A percentile compares a stretch with the other conserved stretches of the same genome.
Conservation (phyloP, 2,888 invertebrate genomes). For the Autographa pulchrina region DNA sequence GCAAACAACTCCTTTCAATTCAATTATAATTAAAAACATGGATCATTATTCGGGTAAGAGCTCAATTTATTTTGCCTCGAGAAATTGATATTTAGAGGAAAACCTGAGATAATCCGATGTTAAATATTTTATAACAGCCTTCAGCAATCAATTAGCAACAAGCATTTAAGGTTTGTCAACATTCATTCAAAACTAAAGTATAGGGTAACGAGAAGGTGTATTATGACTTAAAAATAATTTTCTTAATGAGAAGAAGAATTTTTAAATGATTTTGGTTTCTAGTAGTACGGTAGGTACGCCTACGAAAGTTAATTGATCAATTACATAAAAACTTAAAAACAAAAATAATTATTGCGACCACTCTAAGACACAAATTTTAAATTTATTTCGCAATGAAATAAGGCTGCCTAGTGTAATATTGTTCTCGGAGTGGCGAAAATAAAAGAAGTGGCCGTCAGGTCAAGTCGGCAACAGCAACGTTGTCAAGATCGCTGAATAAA, state of each 20-base stretch:
- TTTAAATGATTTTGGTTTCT: not conserved
- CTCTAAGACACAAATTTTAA: not conserved
- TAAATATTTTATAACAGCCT: not conserved
- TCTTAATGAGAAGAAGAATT: not conserved
- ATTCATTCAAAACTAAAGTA: not conserved
- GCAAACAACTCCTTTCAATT: not conserved
- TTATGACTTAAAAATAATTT: not conserved
- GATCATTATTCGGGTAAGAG: not conserved
- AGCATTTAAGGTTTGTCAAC: too few species aligned
- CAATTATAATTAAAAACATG: slow-evolving; percentile 1
- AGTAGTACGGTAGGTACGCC: not conserved
- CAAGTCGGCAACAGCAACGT: slow-evolving; percentile 1
- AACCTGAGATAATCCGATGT: not conserved
- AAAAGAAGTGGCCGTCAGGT: not conserved
- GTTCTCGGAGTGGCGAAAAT: not conserved
- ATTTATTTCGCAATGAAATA: not conserved
- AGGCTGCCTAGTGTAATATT: not conserved
- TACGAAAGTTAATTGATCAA: too few species aligned
- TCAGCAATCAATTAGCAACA: not conserved
- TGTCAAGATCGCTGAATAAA: slow-evolving; percentile 1
- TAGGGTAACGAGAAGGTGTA: not conserved
- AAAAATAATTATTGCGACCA: not conserved
- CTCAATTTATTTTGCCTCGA: not conserved
- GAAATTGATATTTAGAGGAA: not conserved
- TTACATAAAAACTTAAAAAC: too few species aligned